Evolutionary conservation across 2,888 invertebrate genomes (phyloP).

Genomic region (Macaria notata): DNA sequence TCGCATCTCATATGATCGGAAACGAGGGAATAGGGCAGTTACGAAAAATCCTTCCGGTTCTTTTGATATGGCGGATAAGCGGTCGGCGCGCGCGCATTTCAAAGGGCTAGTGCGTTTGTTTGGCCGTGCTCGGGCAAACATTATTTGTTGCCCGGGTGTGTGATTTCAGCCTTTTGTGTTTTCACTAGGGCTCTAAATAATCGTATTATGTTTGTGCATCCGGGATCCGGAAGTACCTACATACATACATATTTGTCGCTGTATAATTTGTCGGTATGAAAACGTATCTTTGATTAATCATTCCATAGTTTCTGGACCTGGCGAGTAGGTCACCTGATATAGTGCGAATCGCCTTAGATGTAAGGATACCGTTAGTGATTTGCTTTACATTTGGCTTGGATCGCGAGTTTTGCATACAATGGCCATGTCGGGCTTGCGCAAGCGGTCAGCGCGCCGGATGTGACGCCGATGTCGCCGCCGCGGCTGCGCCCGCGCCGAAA

Average conservation of each 20-base stretch:
- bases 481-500: constrained; percentile 55
- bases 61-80: constrained; percentile 61
- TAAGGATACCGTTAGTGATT: constrained; percentile 49
- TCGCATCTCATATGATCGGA: constrained; percentile 33
- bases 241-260: constrained; percentile 2
- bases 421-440: constrained; percentile 75
- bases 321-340: constrained; percentile 1
- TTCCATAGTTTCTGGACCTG: too few species aligned
- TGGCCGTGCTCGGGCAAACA: constrained; percentile 65
- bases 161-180: constrained; percentile 63
- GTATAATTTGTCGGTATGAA: constrained; percentile 12
- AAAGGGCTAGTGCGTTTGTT: constrained; percentile 64
- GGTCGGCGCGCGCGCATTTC: constrained; percentile 58
- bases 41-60: constrained; percentile 70
- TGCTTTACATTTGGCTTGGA: constrained; percentile 64
- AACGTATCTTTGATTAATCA: background rate
- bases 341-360: background rate
- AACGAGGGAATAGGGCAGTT: constrained; percentile 39
- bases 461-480: constrained; percentile 50
- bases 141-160: constrained; percentile 59
- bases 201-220: constrained; percentile 55
- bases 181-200: constrained; percentile 54
- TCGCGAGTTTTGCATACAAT: constrained; percentile 76
- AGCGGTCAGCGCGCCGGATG: constrained; percentile 71
- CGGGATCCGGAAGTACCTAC: constrained; percentile 45